Percentiles rank a stretch among this genome's conserved stretches.
phyloP scores from a whole-genome alignment of 2,888 invertebrate species.

The Gandaritis pyraliata region DNA sequence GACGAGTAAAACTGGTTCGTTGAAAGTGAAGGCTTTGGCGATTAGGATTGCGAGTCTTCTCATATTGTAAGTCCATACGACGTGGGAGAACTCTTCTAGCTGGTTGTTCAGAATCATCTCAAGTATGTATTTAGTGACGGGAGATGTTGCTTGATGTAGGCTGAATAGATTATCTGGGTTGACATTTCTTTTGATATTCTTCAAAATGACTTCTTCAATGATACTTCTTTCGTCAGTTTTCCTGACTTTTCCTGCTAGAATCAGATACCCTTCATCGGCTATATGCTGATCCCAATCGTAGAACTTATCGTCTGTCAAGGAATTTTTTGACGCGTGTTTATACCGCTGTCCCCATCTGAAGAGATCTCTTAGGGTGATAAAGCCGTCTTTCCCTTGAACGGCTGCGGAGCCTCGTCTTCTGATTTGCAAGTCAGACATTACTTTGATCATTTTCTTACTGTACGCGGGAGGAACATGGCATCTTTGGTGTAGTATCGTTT shows the following conservation, averaged over 20 bases:
- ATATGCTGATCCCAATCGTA: constrained; percentile 99
- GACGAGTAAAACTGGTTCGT: constrained; percentile 97
- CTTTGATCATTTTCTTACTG: constrained; percentile 94
- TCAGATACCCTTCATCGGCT: constrained; percentile 97
- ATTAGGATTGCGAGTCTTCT: constrained; percentile 90
- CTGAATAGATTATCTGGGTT: constrained; percentile 89
- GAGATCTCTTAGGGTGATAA: constrained; percentile 96
- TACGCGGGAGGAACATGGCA: constrained; percentile 95
- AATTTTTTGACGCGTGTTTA: constrained; percentile 86
- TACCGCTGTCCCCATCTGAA: constrained; percentile 99
- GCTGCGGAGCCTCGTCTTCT: constrained; percentile 93
- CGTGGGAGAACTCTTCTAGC: constrained; percentile 87
- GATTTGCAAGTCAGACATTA: constrained; percentile 95
- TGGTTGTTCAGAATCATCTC: constrained; percentile 85
- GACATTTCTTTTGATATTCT: constrained; percentile 91
- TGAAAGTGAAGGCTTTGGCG: constrained; percentile 93
- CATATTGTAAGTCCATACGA: constrained; percentile 98
- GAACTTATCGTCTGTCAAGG: constrained; percentile 83
- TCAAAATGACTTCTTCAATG: constrained; percentile 91
- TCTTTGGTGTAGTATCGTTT: constrained; percentile 93
- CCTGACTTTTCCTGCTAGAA: constrained; percentile 96
- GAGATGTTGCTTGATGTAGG: constrained; percentile 87
- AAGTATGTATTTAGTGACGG: constrained; percentile 89
- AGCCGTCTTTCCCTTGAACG: constrained; percentile 95
- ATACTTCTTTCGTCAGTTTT: constrained; percentile 91